Conservation (phyloP, 2,888 invertebrate genomes). For the Ectropis crepuscularia region DNA sequence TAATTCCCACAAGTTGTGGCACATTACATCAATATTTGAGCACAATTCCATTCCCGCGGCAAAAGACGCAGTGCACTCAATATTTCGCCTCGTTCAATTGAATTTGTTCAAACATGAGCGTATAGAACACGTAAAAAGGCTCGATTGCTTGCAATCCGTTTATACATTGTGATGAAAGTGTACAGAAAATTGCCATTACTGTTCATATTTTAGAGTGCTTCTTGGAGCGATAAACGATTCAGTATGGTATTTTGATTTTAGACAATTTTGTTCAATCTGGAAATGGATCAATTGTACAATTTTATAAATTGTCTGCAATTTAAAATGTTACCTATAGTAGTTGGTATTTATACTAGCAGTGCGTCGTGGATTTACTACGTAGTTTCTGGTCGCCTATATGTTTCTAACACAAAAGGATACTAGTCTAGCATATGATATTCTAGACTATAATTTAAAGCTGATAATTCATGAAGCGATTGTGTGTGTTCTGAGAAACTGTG, state of each 20-base stretch:
- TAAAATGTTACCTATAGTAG: too few species aligned
- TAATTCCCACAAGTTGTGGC: conserved; percentile 13
- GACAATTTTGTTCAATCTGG: neutral
- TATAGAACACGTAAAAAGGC: conserved; percentile 30
- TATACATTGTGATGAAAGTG: conserved; percentile 26
- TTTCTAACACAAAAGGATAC: too few species aligned
- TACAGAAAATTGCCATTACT: conserved; percentile 27
- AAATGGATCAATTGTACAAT: too few species aligned
- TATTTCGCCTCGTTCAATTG: conserved; percentile 55
- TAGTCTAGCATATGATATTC: too few species aligned
- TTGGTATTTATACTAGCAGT: too few species aligned
- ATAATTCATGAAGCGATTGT: too few species aligned
- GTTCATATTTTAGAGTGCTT: conserved; percentile 21
- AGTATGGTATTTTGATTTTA: neutral
- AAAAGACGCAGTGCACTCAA: conserved; percentile 51
- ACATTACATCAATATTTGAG: conserved; percentile 49
- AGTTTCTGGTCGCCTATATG: too few species aligned
- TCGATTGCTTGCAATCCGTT: conserved; percentile 35
- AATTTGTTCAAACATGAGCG: conserved; percentile 54
- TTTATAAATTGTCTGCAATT: too few species aligned
- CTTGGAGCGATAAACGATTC: neutral
- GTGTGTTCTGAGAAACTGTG: too few species aligned
- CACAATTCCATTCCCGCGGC: conserved; percentile 48
- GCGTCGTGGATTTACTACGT: too few species aligned
- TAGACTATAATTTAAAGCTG: too few species aligned